phyloP scores from a whole-genome alignment of 1,140 invertebrate genomes.

The Listronotus oregonensis region DNA sequence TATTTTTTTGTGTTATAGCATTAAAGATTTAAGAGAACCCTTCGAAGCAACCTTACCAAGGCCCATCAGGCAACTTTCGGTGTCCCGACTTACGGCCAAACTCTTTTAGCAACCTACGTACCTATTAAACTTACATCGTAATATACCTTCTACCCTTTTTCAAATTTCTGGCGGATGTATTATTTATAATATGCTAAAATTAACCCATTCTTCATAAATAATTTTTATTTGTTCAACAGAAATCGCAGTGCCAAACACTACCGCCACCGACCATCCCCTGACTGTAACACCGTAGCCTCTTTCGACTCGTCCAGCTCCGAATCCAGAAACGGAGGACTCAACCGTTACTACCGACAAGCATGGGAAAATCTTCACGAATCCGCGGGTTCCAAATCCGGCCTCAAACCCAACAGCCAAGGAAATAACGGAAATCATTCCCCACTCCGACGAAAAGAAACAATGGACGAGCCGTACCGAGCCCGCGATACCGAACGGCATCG shows the following conservation, averaged over 20 bases:
- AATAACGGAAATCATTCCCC: slow-evolving; percentile 59
- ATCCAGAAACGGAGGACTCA: slow-evolving; percentile 77
- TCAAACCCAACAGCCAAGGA: slow-evolving; percentile 40
- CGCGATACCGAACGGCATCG: slow-evolving; percentile 54
- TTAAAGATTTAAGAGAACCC: too few species aligned
- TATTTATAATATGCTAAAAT: too few species aligned
- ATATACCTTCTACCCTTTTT: too few species aligned
- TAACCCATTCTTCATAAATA: not conserved
- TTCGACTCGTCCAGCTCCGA: slow-evolving; percentile 85
- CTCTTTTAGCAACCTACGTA: too few species aligned
- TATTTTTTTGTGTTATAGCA: too few species aligned
- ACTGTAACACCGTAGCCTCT: slow-evolving; percentile 86
- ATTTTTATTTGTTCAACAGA: slow-evolving; percentile 56
- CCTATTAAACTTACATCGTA: too few species aligned
- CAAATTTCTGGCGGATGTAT: too few species aligned
- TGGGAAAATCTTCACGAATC: slow-evolving; percentile 91
- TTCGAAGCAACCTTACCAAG: too few species aligned
- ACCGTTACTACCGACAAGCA: slow-evolving; percentile 83
- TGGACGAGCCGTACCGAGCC: slow-evolving; percentile 66
- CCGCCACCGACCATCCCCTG: slow-evolving; percentile 81
- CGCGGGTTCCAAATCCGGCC: slow-evolving; percentile 65
- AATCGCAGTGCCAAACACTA: slow-evolving; percentile 81
- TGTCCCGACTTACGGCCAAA: too few species aligned
- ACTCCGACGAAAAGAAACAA: slow-evolving; percentile 70
- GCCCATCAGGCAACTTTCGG: too few species aligned